Evolutionary conservation across 2,888 invertebrate genomes (phyloP), one percentile per base, ranked within the genome.

Genomic region (Epiblema foenella): DNA sequence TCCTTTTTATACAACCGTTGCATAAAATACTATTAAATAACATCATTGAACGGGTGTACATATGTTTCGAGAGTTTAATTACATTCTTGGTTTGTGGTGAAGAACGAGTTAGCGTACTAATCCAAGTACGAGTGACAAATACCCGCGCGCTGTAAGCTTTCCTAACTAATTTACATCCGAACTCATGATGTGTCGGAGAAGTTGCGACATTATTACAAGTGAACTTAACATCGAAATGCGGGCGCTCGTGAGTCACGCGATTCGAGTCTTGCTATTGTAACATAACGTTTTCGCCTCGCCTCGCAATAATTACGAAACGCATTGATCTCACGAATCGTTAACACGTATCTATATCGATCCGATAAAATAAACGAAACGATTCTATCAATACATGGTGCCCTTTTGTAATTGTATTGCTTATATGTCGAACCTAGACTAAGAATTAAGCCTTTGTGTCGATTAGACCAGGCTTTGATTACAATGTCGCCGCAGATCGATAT

Each of bases 161-260:
- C 85, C 85, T 86, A 85, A 87, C 82, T 81, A 81, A 84, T 84
- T 85, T 83, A 85, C 82, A 83, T 80, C 78, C 78, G 79, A 82
- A 83, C 82, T 78, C 80, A 81, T 81, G 77, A 78, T 81, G 79
- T 83, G 78, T 80, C 78, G 74, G 77, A 77, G 71, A 73, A 76
- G 81, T 85, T 86, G 81, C 84, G 81, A 84, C 85, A 84, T n/a
- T 78, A 79, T 81, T 83, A 83, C 82, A 85, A 81, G 81, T 80
- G 81, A 86, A 83, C 85, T 84, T 80, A 84, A 83, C 84, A 85
- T 78, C 82, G 72, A 71, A 71, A 80, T 81, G 83, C 82, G 79
- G 85, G 83, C 78, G 85, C 80, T 72, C 74, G 78, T 85, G 84
- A 85, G 77, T 85, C 85, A 83, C 74, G 67, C 66, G 69, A 67